Conservation (phyloP, 2,797 vertebrate genomes). For the Chaenodraco wilsoni region DNA sequence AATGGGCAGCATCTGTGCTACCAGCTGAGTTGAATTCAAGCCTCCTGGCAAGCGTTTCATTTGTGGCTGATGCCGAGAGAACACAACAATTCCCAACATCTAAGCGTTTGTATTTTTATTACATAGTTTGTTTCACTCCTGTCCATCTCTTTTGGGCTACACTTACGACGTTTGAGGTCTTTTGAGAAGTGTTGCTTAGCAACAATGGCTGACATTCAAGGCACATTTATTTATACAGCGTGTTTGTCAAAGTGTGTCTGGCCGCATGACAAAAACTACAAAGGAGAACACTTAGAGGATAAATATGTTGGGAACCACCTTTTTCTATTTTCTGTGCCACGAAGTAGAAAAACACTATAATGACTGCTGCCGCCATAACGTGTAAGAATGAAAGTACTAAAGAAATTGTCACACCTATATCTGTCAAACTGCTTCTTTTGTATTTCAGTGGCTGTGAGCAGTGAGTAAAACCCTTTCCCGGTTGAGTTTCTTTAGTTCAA, state of each 20-base stretch:
- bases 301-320: background rate
- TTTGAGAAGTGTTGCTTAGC: slow-evolving; percentile 54
- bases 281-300: background rate
- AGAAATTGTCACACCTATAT: background rate
- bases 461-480: background rate
- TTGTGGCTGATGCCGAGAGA: slow-evolving; percentile 31
- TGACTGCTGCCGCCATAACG: background rate
- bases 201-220: slow-evolving; percentile 39
- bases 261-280: background rate
- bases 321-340: background rate
- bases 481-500: background rate
- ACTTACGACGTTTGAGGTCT: slow-evolving; percentile 11
- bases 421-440: background rate
- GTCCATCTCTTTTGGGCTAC: slow-evolving; percentile 32
- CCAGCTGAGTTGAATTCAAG: slow-evolving; percentile 66
- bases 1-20: slow-evolving; percentile 52
- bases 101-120: slow-evolving; percentile 60
- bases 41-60: slow-evolving; percentile 56
- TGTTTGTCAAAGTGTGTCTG: slow-evolving; percentile 32
- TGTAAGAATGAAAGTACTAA: background rate
- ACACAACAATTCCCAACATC: slow-evolving; percentile 46
- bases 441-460: background rate
- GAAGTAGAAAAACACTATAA: background rate
- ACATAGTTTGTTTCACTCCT: slow-evolving; percentile 59
- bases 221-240: slow-evolving; percentile 30